Evolutionary conservation across 2,113 vertebrate genomes (phyloP).

Genomic region (Silurus glanis): DNA sequence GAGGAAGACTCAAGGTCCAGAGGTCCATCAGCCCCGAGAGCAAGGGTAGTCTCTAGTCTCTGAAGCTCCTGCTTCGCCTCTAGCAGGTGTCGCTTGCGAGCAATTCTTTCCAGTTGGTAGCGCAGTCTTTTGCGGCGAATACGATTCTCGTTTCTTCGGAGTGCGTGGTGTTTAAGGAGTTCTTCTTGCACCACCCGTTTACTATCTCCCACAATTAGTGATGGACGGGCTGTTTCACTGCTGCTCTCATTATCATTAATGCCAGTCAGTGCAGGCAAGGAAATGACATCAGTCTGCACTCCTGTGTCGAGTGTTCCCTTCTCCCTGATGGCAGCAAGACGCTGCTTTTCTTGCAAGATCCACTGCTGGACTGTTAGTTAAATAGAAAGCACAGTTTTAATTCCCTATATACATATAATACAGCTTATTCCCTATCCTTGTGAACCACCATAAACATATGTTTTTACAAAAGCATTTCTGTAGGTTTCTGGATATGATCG

Average conservation of each 20-base stretch:
- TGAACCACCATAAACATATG: not conserved
- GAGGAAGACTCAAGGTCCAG: constrained; percentile 48
- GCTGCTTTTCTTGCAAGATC: constrained; percentile 80
- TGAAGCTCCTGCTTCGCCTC: constrained; percentile 84
- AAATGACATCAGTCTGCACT: constrained; percentile 74
- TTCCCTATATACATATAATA: not conserved
- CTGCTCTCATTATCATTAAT: constrained; percentile 30
- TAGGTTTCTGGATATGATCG: not conserved
- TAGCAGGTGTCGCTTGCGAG: constrained; percentile 82
- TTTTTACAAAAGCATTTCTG: not conserved
- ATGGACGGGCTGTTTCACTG: constrained; percentile 13
- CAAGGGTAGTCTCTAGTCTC: constrained; percentile 73
- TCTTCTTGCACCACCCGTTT: constrained; percentile 81
- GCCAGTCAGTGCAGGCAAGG: constrained; percentile 34
- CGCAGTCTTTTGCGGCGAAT: constrained; percentile 76
- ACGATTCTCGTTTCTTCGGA: constrained; percentile 75
- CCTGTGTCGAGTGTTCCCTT: constrained; percentile 71
- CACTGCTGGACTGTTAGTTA: constrained; percentile 82
- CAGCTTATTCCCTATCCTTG: not conserved
- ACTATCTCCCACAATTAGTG: constrained; percentile 62
- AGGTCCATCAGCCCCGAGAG: constrained; percentile 59
- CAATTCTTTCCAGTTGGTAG: constrained; percentile 83
- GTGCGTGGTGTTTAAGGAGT: constrained; percentile 73
- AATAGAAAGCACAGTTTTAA: constrained; percentile 19
- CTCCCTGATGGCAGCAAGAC: constrained; percentile 66